Base-by-base conservation (phyloP, 2,797 vertebrate genomes). In the Podarcis siculus region DNA sequence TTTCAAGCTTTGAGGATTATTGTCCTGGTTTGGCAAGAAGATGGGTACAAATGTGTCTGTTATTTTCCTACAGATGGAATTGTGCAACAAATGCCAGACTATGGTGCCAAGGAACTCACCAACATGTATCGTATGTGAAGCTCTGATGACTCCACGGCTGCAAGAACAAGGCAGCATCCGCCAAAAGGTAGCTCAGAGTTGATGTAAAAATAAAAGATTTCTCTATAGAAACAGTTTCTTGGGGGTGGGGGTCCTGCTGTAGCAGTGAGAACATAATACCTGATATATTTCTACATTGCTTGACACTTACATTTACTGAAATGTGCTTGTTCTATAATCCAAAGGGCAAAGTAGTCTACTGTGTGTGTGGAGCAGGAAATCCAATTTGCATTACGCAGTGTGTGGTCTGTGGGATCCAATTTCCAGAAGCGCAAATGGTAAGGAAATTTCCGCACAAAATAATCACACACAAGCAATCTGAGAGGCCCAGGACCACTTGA, bases 51-150 rank as follows among this genome's bases (percentile, higher is more conserved):
- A 42, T 3, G 19, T 21, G 49, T 45, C 71, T 17, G 3, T 35
- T 84, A 73, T 58, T 55, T 92, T 88, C 88, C 61, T 91, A 55
- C 95, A 99, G 98, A 96, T 96, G 96, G 94, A 97, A 25, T 89
- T 95, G 0, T 99, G 98, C 94, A 90, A 96, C 79, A 97, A 96
- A 87, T 99, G 99, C 93, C 95, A 95, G 85, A 94, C 95, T 79
- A 83, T 97, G 91, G 97, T 99, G 82, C 98, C 98, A 27, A 95
- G 96, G 91, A 98, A 98, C 90, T 97, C 97, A 0, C 91, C 92
- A 3, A 93, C 92, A 8, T 99, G 98, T 93, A 96, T 99, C 81
- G 97, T 98, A n/a, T 99, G 98, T 89, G 98, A 99, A 67, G 95
- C 97, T 0, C 95, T 97, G 1, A 83, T 98, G 72, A 87, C 92